Conservation (phyloP, 2,888 invertebrate genomes). For the Heliconius cydno region DNA sequence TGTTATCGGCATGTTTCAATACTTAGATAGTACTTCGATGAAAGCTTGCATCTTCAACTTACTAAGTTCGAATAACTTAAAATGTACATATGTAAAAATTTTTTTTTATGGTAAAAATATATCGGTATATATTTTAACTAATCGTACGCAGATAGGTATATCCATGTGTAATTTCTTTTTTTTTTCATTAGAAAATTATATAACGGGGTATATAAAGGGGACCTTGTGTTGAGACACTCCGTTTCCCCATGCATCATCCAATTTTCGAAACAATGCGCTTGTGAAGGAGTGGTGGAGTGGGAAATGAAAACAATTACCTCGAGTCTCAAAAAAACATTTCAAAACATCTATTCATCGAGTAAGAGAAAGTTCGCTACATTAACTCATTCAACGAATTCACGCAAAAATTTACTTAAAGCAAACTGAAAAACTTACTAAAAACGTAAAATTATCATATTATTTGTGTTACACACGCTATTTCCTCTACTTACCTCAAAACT, state of each 20-base stretch:
- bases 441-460: neutral
- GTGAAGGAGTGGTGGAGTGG: no score
- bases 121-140: no score
- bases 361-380: neutral
- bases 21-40: no score
- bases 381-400: neutral
- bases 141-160: no score
- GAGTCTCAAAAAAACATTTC: neutral
- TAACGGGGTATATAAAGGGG: neutral
- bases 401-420: neutral
- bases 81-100: no score
- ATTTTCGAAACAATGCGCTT: neutral
- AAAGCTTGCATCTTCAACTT: no score
- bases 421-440: neutral
- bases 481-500: neutral
- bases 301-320: no score
- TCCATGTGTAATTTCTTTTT: no score
- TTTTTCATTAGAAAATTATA: no score
- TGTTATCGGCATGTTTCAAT: no score
- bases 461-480: slow-evolving; percentile 17
- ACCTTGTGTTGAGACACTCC: neutral
- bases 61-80: no score
- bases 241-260: neutral
- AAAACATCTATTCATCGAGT: neutral
- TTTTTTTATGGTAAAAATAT: no score